These are phyloP conservation scores for Pithecia hirsuta DNA, from an alignment of 2,797 vertebrate genomes.

Conservation along the genomic window DNA sequence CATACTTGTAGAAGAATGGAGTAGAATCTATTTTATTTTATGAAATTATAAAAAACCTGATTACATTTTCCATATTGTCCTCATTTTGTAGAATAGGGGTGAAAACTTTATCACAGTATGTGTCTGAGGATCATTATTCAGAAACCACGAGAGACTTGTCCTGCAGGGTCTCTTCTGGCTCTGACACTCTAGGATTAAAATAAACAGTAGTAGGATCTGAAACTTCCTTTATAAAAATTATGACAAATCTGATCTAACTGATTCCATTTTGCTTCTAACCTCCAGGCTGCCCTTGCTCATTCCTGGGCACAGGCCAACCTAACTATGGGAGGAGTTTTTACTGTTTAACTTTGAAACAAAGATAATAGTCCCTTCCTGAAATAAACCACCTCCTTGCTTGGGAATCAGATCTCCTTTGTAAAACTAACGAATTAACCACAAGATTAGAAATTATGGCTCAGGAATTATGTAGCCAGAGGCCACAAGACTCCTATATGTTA, in stretches of 20 bases:
- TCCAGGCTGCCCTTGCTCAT: neutral
- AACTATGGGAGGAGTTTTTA: neutral
- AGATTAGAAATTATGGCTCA: neutral
- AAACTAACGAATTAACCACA: neutral
- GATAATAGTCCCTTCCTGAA: neutral
- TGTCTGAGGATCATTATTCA: neutral
- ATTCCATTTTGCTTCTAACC: neutral
- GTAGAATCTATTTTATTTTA: neutral
- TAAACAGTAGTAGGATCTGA: neutral
- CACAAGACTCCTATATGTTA: neutral
- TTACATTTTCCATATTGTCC: neutral
- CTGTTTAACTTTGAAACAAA: neutral
- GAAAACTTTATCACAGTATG: neutral
- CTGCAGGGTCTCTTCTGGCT: neutral
- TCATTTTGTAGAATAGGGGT: neutral
- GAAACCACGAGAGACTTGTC: neutral
- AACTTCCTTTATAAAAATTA: neutral
- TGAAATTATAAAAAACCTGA: neutral
- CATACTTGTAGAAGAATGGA: neutral
- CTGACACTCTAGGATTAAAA: neutral
- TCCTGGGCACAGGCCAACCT: neutral
- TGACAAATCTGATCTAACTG: neutral
- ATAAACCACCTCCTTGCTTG: neutral
- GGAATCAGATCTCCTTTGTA: neutral
- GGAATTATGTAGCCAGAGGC: neutral